Evolutionary conservation across 2,113 vertebrate species (phyloP).

Genomic region (Tragulus kanchil): DNA sequence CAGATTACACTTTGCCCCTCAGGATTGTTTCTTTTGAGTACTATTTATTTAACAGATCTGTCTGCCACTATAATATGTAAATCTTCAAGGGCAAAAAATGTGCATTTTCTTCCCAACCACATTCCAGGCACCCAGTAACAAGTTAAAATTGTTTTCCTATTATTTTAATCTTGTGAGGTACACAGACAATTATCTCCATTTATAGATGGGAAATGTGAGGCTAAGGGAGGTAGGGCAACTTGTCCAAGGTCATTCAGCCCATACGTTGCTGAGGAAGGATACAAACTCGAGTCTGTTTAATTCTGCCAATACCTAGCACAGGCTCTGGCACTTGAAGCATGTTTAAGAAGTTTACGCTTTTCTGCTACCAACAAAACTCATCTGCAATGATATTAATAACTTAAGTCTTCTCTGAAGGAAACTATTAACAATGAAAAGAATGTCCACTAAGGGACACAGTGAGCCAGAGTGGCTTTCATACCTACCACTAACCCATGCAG

Average conservation of each 20-base stretch:
- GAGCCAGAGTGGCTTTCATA: conserved; percentile 14
- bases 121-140: conserved; percentile 44
- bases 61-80: conserved; percentile 45
- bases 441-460: neutral
- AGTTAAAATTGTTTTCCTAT: neutral
- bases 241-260: neutral
- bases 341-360: conserved; percentile 30
- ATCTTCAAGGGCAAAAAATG: conserved; percentile 54
- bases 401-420: conserved; percentile 47
- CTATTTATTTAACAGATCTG: neutral
- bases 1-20: neutral
- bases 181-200: neutral
- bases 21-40: neutral
- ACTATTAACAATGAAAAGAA: conserved; percentile 42
- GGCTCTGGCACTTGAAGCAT: neutral
- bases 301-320: neutral
- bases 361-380: conserved; percentile 32
- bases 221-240: neutral
- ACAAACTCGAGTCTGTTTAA: conserved; percentile 39
- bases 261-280: neutral
- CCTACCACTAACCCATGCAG: neutral
- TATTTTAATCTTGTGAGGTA: neutral
- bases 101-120: neutral
- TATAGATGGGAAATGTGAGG: conserved; percentile 21
- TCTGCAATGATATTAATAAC: conserved; percentile 21